phyloP scores from a whole-genome alignment of 2,797 vertebrate species.

The Enoplosus armatus region DNA sequence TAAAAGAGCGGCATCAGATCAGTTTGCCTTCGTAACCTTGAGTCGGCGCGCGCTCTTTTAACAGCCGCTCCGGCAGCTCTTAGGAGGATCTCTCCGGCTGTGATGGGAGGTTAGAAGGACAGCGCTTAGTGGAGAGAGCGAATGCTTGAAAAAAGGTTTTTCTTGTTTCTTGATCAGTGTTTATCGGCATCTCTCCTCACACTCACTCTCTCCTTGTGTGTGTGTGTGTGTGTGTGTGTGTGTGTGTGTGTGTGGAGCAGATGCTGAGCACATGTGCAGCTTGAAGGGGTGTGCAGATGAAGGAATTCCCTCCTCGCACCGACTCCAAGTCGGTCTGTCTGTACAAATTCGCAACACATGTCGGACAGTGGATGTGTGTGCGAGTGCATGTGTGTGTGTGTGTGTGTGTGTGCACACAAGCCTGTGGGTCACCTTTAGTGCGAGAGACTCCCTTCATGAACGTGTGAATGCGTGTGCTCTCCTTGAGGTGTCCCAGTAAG shows the following conservation, averaged over 20 bases:
- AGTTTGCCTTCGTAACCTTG: conserved; percentile 48
- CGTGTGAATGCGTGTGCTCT: conserved; percentile 17
- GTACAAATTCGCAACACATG: conserved; percentile 77
- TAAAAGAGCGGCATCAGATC: conserved; percentile 51
- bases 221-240: conserved; percentile 32
- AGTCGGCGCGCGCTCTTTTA: conserved; percentile 6
- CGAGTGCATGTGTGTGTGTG: conserved; percentile 23
- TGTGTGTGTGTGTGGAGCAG: conserved; percentile 67
- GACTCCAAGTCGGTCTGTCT: conserved; percentile 73
- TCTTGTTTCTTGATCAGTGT: conserved; percentile 59
- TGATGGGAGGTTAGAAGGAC: conserved; percentile 56
- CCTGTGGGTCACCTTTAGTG: conserved; percentile 52
- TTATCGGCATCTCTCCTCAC: conserved; percentile 55
- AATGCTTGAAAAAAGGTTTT: conserved; percentile 53
- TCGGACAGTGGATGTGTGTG: background rate
- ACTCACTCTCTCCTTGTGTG: conserved; percentile 23
- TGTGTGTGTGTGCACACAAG: background rate
- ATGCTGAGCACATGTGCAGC: conserved; percentile 84
- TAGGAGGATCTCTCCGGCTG: conserved; percentile 32
- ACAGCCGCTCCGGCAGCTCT: conserved; percentile 42
- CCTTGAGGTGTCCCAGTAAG: conserved; percentile 16
- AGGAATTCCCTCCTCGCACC: conserved; percentile 84
- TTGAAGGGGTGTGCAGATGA: conserved; percentile 72
- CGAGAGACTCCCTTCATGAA: conserved; percentile 59
- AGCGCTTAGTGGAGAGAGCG: conserved; percentile 5